A percentile compares a stretch with the other conserved stretches of the same genome.
phyloP scores from a whole-genome alignment of 2,888 invertebrate genomes.

The Prostheceraeus crozeri region DNA sequence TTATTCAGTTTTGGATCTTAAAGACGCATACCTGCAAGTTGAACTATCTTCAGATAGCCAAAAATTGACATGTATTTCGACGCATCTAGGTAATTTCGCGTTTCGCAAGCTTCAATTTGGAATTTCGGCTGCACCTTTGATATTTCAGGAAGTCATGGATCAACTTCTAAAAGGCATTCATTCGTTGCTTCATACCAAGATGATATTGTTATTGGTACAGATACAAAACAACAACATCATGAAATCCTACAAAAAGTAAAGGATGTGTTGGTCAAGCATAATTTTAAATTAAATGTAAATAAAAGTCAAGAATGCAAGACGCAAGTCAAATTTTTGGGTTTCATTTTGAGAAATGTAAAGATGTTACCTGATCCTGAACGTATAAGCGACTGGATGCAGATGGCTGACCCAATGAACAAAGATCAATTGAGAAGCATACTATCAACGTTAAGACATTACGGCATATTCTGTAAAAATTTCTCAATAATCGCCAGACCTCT shows the following conservation, averaged over 20 bases:
- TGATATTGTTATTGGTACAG: slow-evolving; percentile 29
- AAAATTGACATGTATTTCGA: slow-evolving; percentile 33
- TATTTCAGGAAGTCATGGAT: slow-evolving; percentile 35
- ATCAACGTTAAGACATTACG: background rate
- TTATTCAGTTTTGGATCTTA: slow-evolving; percentile 22
- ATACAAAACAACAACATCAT: slow-evolving; percentile 28
- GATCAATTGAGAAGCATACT: slow-evolving; percentile 7
- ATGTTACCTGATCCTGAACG: slow-evolving; percentile 31
- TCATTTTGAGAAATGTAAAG: slow-evolving; percentile 14
- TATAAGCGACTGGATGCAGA: background rate
- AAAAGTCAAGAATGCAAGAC: slow-evolving; percentile 5
- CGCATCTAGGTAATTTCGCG: slow-evolving; percentile 32
- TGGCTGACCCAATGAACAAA: slow-evolving; percentile 5
- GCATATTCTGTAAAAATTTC: slow-evolving; percentile 2
- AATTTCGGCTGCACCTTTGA: slow-evolving; percentile 34
- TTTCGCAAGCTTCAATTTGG: slow-evolving; percentile 35
- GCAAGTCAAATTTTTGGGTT: slow-evolving; percentile 33
- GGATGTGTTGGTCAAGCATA: slow-evolving; percentile 15
- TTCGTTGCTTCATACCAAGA: slow-evolving; percentile 35
- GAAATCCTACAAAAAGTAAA: slow-evolving; percentile 29
- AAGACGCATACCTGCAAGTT: slow-evolving; percentile 34
- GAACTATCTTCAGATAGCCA: slow-evolving; percentile 15
- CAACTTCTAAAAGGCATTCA: slow-evolving; percentile 33
- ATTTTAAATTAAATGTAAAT: slow-evolving; percentile 22
- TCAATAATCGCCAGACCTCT: slow-evolving; percentile 9